Evolutionary conservation across 2,113 vertebrate species (phyloP), one percentile per base, ranked within the genome.

Genomic region (Callospermophilus lateralis): DNA sequence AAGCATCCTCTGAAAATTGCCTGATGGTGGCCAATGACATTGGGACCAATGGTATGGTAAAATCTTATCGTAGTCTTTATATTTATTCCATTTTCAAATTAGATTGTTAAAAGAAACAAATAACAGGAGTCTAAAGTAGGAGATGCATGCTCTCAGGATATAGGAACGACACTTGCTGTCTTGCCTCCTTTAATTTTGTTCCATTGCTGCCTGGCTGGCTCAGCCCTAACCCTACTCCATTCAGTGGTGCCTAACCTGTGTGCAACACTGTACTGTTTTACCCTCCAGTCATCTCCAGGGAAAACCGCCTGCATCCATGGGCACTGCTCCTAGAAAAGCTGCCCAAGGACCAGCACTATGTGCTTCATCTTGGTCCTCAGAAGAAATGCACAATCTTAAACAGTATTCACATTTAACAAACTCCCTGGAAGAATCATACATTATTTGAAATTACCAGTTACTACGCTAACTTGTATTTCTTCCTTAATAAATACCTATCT

Each of bases 41-140:
- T 63, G 85, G 42, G 30, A 92, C n/a, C 28, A 42, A 34, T 19
- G 30, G 1, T 3, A 95, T 70, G 9, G 8, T n/a, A 24, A 84
- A 68, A 42, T 84, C 4, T 58, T 28, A 51, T 7, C 10, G 70
- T 9, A 11, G 12, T 26, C 11, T 89, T 51, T 80, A 0, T 30
- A 48, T 42, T 61, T 53, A 89, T 24, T 92, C 42, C 19, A 26
- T 65, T 92, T 80, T 97, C 34, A 78, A 68, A 84, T 87, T 70
- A 2, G 76, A 3, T 16, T 77, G 7, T 67, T 84, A 67, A 45
- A 58, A 89, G 30, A 86, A 77, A 68, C n/a, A n/a, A 39, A 84
- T 51, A 24, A n/a, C 6, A 39, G 7, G 67, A 80, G 45, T 37
- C 24, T 74, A 55, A 28, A 81, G 9, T 5, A 67, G 13, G 26